Evolutionary conservation across 2,888 invertebrate genomes (phyloP), one percentile per base, ranked within the genome.

Genomic region (Alcis repandata): DNA sequence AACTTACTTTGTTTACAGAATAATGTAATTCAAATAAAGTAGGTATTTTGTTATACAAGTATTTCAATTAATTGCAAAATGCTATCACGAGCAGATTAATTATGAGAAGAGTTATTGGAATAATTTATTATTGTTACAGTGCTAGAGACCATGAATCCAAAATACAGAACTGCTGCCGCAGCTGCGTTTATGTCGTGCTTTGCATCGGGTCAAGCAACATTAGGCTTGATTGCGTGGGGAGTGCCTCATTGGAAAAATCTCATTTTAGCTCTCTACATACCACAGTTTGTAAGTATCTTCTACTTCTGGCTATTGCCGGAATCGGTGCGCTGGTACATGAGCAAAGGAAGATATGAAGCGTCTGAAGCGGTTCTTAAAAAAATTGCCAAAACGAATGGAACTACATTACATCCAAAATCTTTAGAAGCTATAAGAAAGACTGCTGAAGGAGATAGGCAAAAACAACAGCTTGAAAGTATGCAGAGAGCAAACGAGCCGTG

Each of bases 311-410:
- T 96, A 10, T 86, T 96, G 59, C 94, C 95, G 0, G 96, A 97
- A 84, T 96, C 96, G 4, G 93, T 96, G 0, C 94, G 97, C 65
- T 97, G 97, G 97, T 94, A 97, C 49, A 86, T 97, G 72, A 95
- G 95, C 58, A 96, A 96, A 78, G 95, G 95, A 0, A 93, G 95
- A 59, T 94, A 94, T 66, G 94, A 95, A 9, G 94, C 96, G 71
- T 96, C 96, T 0, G 95, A 95, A 73, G 84, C 82, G 19, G 94
- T 96, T 1, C 86, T 96, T 7, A 93, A 93, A 48, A 93, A 92
- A 69, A 95, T 96, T 1, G 95, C 96, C 0, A 88, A 86, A 72
- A 86, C 95, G 0, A 96, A 96, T 71, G 92, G 91, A 13, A 88
- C 71, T 41, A 59, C 77, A n/a, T 58, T 92, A 0, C 87, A 89